Conservation (phyloP, 2,888 invertebrate genomes). For the Perizoma flavofasciatum region DNA sequence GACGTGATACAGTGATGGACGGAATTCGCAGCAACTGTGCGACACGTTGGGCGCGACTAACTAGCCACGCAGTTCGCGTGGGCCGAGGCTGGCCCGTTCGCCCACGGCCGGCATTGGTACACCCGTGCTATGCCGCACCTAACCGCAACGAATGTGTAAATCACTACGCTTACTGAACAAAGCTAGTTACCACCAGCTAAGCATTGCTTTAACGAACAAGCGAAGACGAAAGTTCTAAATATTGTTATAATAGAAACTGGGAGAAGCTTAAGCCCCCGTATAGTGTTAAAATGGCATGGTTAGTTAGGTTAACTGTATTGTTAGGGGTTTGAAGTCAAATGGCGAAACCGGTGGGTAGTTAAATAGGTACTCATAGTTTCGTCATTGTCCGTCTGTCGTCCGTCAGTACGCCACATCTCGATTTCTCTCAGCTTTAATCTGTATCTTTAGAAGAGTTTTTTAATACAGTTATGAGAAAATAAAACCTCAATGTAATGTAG, state of each 20-base stretch:
- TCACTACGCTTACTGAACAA: constrained; percentile 46
- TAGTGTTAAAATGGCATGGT: neutral
- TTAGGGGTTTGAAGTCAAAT: too few relatives aligned
- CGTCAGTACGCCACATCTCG: too few relatives aligned
- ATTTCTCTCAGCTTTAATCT: too few relatives aligned
- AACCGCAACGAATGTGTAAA: constrained; percentile 66
- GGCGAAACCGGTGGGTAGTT: too few relatives aligned
- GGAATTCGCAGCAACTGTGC: constrained; percentile 68
- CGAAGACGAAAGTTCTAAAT: neutral
- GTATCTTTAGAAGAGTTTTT: too few relatives aligned
- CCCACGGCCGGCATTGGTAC: constrained; percentile 55
- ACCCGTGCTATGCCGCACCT: constrained; percentile 67
- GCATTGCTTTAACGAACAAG: constrained; percentile 2
- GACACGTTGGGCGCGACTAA: constrained; percentile 42
- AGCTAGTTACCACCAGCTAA: neutral
- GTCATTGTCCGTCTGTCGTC: too few relatives aligned
- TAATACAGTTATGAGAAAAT: too few relatives aligned
- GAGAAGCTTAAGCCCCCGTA: too few relatives aligned
- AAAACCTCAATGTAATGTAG: too few relatives aligned
- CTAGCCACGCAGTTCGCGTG: constrained; percentile 46
- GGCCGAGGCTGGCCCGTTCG: constrained; percentile 67
- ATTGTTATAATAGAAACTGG: too few relatives aligned
- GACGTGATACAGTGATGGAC: constrained; percentile 54
- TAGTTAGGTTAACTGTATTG: neutral
- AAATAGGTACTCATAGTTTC: too few relatives aligned